Conservation (phyloP, 2,888 invertebrate genomes). For the Molanna angustata region DNA sequence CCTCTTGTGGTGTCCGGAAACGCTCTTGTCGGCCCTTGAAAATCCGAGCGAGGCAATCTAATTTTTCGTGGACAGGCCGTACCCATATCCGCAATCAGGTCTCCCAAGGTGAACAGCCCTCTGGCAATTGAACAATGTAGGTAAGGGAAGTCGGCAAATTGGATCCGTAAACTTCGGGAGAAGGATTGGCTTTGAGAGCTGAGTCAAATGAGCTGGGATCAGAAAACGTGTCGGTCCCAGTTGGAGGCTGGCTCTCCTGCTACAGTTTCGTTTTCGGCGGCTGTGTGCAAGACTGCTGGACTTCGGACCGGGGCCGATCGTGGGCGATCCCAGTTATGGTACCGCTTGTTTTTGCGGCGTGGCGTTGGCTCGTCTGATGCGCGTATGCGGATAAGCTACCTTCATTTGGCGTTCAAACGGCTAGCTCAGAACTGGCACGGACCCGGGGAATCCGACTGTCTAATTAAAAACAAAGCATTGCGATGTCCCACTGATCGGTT, state of each 20-base stretch:
- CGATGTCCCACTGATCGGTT: slow-evolving; percentile 60
- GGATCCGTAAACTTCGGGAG: slow-evolving; percentile 63
- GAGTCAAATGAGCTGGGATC: too few relatives aligned
- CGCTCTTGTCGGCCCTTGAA: slow-evolving; percentile 44
- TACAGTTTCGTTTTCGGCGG: too few relatives aligned
- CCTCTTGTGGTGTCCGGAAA: slow-evolving; percentile 39
- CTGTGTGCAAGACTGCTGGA: too few relatives aligned
- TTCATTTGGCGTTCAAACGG: slow-evolving; percentile 44
- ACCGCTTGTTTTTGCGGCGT: slow-evolving; percentile 40
- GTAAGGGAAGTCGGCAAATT: slow-evolving; percentile 68
- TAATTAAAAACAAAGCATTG: slow-evolving; percentile 70
- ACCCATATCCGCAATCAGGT: slow-evolving; percentile 75
- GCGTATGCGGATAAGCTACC: slow-evolving; percentile 10
- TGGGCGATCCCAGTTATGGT: too few relatives aligned
- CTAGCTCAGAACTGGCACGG: slow-evolving; percentile 62
- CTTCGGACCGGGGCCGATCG: too few relatives aligned
- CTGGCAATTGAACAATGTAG: slow-evolving; percentile 66
- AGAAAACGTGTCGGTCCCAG: slow-evolving; percentile 57
- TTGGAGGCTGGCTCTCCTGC: slow-evolving; percentile 41
- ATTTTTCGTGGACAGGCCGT: slow-evolving; percentile 43
- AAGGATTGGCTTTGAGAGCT: slow-evolving; percentile 73
- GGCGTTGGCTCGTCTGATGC: slow-evolving; percentile 33
- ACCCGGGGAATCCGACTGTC: slow-evolving; percentile 64
- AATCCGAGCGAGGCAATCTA: slow-evolving; percentile 39
- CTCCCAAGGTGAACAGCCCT: slow-evolving; percentile 68